Percentiles rank a stretch among this genome's conserved stretches.
Evolutionary conservation across 2,888 invertebrate species (phyloP).

Genomic region (Drosophila birchii): DNA sequence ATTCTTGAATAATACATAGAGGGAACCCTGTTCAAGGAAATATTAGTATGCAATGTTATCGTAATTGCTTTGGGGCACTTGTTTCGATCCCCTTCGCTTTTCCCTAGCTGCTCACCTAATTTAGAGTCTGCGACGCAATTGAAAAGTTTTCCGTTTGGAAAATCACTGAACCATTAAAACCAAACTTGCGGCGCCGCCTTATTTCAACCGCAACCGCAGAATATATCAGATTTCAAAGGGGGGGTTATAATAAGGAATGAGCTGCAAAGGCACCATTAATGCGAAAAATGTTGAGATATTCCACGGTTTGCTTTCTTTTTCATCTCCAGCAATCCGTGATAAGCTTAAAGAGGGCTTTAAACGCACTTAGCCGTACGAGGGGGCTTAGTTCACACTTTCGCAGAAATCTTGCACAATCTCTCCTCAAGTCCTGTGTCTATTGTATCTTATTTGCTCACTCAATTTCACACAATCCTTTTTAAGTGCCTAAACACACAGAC

Average conservation of each 20-base stretch:
- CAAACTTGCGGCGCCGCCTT: constrained; percentile 59
- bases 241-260: background rate
- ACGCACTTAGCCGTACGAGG: constrained; percentile 14
- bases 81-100: background rate
- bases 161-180: constrained; percentile 54
- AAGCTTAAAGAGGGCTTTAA: constrained; percentile 28
- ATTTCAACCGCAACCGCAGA: constrained; percentile 29
- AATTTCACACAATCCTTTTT: constrained; percentile 17
- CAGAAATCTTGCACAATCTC: constrained; percentile 22
- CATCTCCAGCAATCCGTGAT: constrained; percentile 14
- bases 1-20: background rate
- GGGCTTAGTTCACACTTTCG: constrained; percentile 37
- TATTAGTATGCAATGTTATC: background rate
- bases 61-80: constrained; percentile 20
- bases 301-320: constrained; percentile 1
- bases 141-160: constrained; percentile 50
- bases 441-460: constrained; percentile 38
- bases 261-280: constrained; percentile 3
- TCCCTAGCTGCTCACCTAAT: constrained; percentile 1
- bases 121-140: constrained; percentile 61
- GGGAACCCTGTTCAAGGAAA: background rate
- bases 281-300: background rate
- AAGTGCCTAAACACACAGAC: constrained; percentile 17
- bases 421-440: constrained; percentile 27
- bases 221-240: constrained; percentile 31